Conservation (phyloP, 2,888 invertebrate genomes). For the Acanthosoma haemorrhoidale region DNA sequence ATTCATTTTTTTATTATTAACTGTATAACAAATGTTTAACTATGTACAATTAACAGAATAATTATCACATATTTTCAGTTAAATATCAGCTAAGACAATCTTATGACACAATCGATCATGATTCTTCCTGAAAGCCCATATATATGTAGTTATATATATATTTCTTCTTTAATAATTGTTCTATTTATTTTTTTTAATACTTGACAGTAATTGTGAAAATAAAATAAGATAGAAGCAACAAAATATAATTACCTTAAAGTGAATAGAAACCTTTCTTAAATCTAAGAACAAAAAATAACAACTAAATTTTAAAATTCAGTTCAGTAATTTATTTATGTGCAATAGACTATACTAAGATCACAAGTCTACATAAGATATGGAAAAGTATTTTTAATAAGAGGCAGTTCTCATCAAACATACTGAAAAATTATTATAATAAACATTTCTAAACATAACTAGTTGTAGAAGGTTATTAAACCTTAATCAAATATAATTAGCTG, state of each 20-base stretch:
- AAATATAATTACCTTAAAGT: neutral
- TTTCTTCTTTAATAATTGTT: slow-evolving; percentile 7
- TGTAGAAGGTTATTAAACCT: slow-evolving; percentile 22
- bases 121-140: slow-evolving; percentile 35
- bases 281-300: slow-evolving; percentile 11
- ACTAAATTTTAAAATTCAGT: no score
- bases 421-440: slow-evolving; percentile 13
- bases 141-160: slow-evolving; percentile 15
- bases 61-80: slow-evolving; percentile 29
- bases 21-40: slow-evolving; percentile 28
- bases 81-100: slow-evolving; percentile 24
- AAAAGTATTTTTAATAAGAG: slow-evolving; percentile 18
- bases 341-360: slow-evolving; percentile 20
- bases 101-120: neutral
- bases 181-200: neutral
- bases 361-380: slow-evolving; percentile 14
- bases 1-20: slow-evolving; percentile 29
- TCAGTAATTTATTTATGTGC: slow-evolving; percentile 11
- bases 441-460: slow-evolving; percentile 20
- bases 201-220: slow-evolving; percentile 3
- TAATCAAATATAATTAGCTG: slow-evolving; percentile 27
- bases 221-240: neutral
- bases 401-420: neutral
- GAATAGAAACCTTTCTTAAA: neutral
- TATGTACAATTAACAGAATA: slow-evolving; percentile 22